Conservation (phyloP, 2,888 invertebrate species). For the Diachrysia chrysitis region DNA sequence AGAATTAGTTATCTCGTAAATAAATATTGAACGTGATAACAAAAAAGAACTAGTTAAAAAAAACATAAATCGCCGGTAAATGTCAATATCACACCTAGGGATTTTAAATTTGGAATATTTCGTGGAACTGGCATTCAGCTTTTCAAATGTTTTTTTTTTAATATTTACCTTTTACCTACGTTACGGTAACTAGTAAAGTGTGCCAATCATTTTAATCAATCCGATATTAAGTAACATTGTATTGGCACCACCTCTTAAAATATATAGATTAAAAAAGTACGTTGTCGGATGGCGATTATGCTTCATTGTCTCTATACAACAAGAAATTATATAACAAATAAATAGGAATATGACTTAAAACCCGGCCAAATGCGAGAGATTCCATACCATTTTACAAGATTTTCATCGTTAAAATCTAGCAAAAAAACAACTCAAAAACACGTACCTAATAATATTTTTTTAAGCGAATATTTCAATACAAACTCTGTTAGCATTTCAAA, state of each 20-base stretch:
- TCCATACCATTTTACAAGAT: too few relatives aligned
- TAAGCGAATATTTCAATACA: too few relatives aligned
- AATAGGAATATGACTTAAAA: too few relatives aligned
- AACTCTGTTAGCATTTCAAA: too few relatives aligned
- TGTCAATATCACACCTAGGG: not conserved
- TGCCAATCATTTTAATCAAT: slow-evolving; percentile 49
- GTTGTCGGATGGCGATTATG: not conserved
- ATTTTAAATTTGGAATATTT: slow-evolving; percentile 4
- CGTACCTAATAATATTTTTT: too few relatives aligned
- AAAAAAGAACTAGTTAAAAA: not conserved
- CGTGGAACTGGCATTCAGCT: slow-evolving; percentile 28
- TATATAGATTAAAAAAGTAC: slow-evolving; percentile 16
- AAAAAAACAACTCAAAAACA: too few relatives aligned
- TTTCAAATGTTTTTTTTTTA: slow-evolving; percentile 34
- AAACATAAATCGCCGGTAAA: not conserved
- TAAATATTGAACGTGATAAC: too few relatives aligned
- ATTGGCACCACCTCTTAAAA: slow-evolving; percentile 42
- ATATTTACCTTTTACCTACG: slow-evolving; percentile 32
- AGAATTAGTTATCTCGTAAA: too few relatives aligned
- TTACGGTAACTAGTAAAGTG: slow-evolving; percentile 15
- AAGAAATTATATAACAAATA: too few relatives aligned
- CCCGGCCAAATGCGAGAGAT: too few relatives aligned
- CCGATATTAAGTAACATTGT: slow-evolving; percentile 39
- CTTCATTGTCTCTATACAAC: too few relatives aligned
- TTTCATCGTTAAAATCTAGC: too few relatives aligned